Percentiles rank a stretch among this genome's conserved stretches.
phyloP scores from a whole-genome alignment of 2,113 vertebrate genomes.

The Puntigrus tetrazona region DNA sequence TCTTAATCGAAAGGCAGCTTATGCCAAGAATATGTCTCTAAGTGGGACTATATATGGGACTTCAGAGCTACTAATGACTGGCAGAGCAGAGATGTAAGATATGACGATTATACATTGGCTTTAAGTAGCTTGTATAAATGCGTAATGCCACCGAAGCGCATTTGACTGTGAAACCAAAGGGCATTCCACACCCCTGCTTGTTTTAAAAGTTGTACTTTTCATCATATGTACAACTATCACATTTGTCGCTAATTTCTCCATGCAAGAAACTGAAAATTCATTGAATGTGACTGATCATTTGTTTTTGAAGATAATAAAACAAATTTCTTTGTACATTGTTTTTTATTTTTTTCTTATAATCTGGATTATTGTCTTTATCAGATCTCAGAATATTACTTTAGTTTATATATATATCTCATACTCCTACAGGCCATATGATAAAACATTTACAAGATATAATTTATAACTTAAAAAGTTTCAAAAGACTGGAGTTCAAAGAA shows the following conservation, averaged over 20 bases:
- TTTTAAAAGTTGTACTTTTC: background rate
- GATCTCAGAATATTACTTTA: too few species aligned
- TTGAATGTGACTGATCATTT: constrained; percentile 6
- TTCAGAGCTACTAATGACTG: constrained; percentile 71
- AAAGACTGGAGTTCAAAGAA: background rate
- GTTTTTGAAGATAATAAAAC: background rate
- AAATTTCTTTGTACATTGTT: constrained; percentile 34
- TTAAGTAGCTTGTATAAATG: constrained; percentile 27
- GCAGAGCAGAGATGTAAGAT: constrained; percentile 65
- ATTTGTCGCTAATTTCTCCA: background rate
- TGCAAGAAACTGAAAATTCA: constrained; percentile 8
- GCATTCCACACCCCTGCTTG: constrained; percentile 46
- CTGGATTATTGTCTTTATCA: background rate
- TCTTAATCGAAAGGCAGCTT: constrained; percentile 66
- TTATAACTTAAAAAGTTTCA: background rate
- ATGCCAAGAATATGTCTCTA: constrained; percentile 46
- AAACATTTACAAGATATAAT: background rate
- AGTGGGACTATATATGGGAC: constrained; percentile 48
- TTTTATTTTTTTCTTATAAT: background rate
- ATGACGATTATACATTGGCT: constrained; percentile 71
- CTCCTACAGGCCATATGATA: too few species aligned
- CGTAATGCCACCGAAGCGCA: constrained; percentile 31
- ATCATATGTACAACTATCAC: background rate
- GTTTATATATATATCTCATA: too few species aligned
- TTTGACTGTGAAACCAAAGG: constrained; percentile 16